Evolutionary conservation across 2,797 vertebrate species (phyloP).

Genomic region (Phalanger gymnotis): DNA sequence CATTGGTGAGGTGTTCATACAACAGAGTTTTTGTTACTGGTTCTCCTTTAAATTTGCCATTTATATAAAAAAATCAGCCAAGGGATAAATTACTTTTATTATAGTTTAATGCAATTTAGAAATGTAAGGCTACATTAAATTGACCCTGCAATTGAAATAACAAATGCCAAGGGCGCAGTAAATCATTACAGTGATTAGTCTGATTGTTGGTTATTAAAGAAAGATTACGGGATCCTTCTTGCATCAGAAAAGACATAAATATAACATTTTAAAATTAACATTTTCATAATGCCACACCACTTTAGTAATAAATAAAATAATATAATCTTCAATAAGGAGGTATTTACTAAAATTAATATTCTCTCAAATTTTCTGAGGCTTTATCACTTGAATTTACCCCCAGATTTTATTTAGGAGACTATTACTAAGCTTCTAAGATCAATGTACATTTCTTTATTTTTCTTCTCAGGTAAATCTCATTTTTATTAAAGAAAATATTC

Average conservation of each 20-base stretch:
- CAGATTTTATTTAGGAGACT: conserved; percentile 68
- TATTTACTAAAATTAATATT: conserved; percentile 76
- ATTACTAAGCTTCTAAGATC: conserved; percentile 78
- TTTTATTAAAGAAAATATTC: conserved; percentile 86
- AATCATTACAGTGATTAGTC: conserved; percentile 59
- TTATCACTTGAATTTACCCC: conserved; percentile 62
- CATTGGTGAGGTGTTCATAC: background rate
- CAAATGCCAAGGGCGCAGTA: conserved; percentile 15
- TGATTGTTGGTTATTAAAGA: conserved; percentile 67
- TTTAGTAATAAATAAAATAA: conserved; percentile 70
- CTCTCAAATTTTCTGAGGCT: conserved; percentile 76
- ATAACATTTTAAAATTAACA: conserved; percentile 52
- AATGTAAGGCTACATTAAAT: conserved; percentile 43
- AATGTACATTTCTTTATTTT: conserved; percentile 71
- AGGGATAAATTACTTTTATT: conserved; percentile 61
- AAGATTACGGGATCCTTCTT: conserved; percentile 54
- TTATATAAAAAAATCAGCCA: conserved; percentile 50
- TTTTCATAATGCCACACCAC: conserved; percentile 33
- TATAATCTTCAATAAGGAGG: conserved; percentile 60
- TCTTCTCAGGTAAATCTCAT: conserved; percentile 77
- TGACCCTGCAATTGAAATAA: conserved; percentile 60
- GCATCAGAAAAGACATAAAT: conserved; percentile 45
- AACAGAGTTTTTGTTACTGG: background rate
- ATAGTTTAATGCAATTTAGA: conserved; percentile 64
- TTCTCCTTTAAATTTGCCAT: conserved; percentile 29